Percentiles rank a stretch among this genome's conserved stretches.
Conservation (phyloP, 92 coral and sea anemone species). For the Montipora capitata region DNA sequence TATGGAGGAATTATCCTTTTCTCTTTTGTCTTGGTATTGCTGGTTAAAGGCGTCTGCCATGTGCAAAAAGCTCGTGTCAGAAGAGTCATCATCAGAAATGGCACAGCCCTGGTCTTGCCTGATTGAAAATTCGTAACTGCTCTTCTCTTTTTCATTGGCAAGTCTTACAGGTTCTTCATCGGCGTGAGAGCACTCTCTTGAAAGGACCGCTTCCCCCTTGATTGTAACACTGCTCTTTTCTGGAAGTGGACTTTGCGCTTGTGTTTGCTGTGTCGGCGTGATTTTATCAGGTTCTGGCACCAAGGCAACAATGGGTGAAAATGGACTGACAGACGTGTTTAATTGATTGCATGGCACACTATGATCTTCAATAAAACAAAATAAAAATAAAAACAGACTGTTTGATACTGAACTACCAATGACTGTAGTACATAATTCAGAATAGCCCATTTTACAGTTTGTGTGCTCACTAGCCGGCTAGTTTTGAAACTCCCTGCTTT, state of each 20-base stretch:
- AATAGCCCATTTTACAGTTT: no score
- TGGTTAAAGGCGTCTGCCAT: constrained; percentile 27
- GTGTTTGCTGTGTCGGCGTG: not conserved
- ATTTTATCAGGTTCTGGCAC: constrained; percentile 20
- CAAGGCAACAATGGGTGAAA: constrained; percentile 28
- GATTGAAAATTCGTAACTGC: not conserved
- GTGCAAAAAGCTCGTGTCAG: constrained; percentile 21
- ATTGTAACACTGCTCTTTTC: not conserved
- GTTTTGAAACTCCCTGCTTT: no score
- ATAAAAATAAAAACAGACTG: not conserved
- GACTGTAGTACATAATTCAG: not conserved
- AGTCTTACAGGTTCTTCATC: not conserved
- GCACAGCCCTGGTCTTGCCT: not conserved
- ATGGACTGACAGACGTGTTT: not conserved
- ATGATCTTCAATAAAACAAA: constrained; percentile 23
- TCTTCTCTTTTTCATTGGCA: not conserved
- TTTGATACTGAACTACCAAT: not conserved
- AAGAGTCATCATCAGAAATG: constrained; percentile 39
- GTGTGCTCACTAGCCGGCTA: no score
- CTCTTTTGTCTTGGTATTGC: constrained; percentile 40
- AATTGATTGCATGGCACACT: constrained; percentile 30
- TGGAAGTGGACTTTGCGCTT: not conserved
- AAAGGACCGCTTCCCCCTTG: not conserved
- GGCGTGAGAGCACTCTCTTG: not conserved
- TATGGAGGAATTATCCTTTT: not conserved